Percentiles rank a stretch among this genome's conserved stretches.
Evolutionary conservation across 2,797 vertebrate species (phyloP).

Genomic region (Coregonus ussuriensis): DNA sequence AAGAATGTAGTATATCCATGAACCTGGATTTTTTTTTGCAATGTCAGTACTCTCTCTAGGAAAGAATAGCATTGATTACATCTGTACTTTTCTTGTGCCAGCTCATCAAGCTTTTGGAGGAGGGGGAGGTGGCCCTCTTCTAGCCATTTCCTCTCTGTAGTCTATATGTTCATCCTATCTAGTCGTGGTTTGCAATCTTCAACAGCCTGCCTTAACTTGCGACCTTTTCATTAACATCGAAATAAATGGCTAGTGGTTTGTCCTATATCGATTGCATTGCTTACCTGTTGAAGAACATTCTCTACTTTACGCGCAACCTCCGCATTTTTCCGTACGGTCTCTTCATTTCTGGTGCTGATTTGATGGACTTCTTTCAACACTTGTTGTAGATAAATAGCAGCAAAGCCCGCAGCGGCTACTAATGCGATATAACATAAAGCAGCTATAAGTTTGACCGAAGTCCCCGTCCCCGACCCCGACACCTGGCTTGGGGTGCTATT

Average conservation of each 20-base stretch:
- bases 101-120: constrained; percentile 21
- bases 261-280: constrained; percentile 18
- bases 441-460: constrained; percentile 48
- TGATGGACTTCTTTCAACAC: constrained; percentile 67
- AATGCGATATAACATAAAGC: constrained; percentile 65
- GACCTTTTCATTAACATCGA: no score
- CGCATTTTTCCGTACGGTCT: constrained; percentile 51
- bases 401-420: constrained; percentile 64
- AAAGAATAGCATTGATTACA: not conserved
- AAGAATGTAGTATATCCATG: not conserved
- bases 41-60: not conserved
- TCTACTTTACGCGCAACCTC: constrained; percentile 63
- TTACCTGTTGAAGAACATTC: constrained; percentile 73
- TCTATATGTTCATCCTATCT: not conserved
- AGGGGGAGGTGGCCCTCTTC: constrained; percentile 16
- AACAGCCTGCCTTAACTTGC: no score
- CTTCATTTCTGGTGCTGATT: constrained; percentile 48
- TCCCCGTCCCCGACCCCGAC: constrained; percentile 50
- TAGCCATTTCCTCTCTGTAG: not conserved
- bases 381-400: constrained; percentile 70
- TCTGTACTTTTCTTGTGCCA: constrained; percentile 18
- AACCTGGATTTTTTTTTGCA: not conserved
- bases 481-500: constrained; percentile 45
- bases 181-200: not conserved
- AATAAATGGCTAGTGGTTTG: not conserved